Evolutionary conservation across 2,113 vertebrate genomes (phyloP).

Genomic region (Cavia aperea): DNA sequence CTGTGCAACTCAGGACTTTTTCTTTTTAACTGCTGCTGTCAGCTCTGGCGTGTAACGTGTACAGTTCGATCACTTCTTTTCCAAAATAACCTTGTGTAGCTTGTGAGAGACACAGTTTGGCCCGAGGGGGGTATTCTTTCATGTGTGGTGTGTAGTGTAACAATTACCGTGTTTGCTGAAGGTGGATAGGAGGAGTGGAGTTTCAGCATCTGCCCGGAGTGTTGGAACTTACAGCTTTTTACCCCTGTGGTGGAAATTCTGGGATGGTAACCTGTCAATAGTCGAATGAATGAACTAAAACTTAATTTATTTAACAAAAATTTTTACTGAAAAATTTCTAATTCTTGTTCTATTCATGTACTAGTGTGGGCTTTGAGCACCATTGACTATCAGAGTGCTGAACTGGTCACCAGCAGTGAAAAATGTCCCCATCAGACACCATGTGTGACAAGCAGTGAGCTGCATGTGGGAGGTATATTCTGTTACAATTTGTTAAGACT

Average conservation of each 20-base stretch:
- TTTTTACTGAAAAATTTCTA: neutral
- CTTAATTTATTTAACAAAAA: neutral
- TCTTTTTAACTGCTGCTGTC: constrained; percentile 63
- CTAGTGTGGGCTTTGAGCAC: neutral
- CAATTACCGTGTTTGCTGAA: neutral
- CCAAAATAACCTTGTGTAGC: constrained; percentile 31
- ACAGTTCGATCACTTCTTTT: constrained; percentile 22
- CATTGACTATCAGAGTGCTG: neutral
- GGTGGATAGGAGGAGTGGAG: neutral
- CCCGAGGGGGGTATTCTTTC: constrained; percentile 27
- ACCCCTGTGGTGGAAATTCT: neutral
- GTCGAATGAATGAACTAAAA: neutral
- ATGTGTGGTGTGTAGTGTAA: neutral
- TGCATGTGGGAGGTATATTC: neutral
- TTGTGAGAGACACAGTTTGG: constrained; percentile 23
- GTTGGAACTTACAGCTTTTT: neutral
- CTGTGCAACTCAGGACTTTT: constrained; percentile 54
- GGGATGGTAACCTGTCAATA: neutral
- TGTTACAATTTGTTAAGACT: neutral
- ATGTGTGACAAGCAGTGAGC: neutral
- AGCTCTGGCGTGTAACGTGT: constrained; percentile 5
- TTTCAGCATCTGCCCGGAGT: neutral
- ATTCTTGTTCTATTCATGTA: neutral
- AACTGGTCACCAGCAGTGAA: neutral
- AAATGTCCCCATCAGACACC: neutral